Evolutionary conservation across 2,113 vertebrate species (phyloP), one percentile per base, ranked within the genome.

Genomic region (Antigone vipio): DNA sequence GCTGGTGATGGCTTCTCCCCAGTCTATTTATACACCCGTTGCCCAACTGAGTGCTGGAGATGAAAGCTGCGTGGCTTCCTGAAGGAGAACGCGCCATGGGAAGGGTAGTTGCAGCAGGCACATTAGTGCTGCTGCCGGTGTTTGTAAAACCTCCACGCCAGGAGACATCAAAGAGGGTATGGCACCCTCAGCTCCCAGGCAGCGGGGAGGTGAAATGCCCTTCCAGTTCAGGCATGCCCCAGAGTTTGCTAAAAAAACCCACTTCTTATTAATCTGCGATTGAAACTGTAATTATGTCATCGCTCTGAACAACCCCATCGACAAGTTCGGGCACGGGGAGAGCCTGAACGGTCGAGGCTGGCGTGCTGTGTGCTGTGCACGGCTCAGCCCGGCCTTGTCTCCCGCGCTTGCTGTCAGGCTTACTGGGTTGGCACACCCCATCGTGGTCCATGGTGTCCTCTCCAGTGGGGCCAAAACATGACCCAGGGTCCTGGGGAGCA

Each of bases 281-380:
- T 97, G 97, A 98, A 97, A 96, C 96, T 81, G 93, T 96, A 98
- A 97, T 97, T 97, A 98, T 97, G 97, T 97, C 97, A 96, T 96
- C n/a, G 44, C 90, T 16, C 85, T 75, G 35, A 78, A 90, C 72
- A 83, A 27, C 88, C 74, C 85, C 92, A 73, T 91, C 58, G 91
- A 93, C 97, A 97, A 97, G 97, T 93, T 44, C 0, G 35, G 94
- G 97, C 97, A 95, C 0, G 78, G 95, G n/a, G 19, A 75, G 47
- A 68, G 38, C 93, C 88, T 89, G 67, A 76, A 38, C 11, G 3
- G 55, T 30, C 3, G 20, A 66, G 52, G 80, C 63, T 67, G 92
- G 38, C 2, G 27, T 0, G 23, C 32, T 17, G 71, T 3, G 3
- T 3, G 8, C 53, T 1, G 5, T 4, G 35, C 22, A 4, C 12